Evolutionary conservation across 2,113 vertebrate species (phyloP), one percentile per base, ranked within the genome.

Genomic region (Mobula birostris): DNA sequence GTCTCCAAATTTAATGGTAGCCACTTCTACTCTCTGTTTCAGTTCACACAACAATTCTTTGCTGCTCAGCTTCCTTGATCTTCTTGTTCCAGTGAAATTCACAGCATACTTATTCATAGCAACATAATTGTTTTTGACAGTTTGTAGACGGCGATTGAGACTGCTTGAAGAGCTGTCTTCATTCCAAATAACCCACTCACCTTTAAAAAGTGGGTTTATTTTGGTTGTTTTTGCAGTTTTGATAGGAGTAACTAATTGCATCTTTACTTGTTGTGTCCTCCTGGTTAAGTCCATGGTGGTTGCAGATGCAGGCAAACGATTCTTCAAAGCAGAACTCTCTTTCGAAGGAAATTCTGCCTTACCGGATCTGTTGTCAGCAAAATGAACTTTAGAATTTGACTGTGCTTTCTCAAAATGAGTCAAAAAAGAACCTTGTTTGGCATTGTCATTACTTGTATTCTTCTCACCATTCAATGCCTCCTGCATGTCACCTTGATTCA

Each of bases 71-170:
- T 96, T 96, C 94, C 94, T 95, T 0, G 95, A 27, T 0, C 95
- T 95, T 48, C 94, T 96, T 21, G 94, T 96, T 15, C 97, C 96
- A 0, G 24, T 95, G 82, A 96, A 97, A 58, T 95, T 96, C 63
- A 98, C 97, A 15, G 96, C 96, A 94, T 97, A 98, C 80, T 96
- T 97, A 96, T 98, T 98, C 96, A 96, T 96, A 19, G 90, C 94
- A 94, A 96, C 32, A 68, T 97, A 97, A 94, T 96, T 96, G 63
- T 92, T 96, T 95, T 96, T 96, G 94, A 96, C 96, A 94, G 95
- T 96, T 94, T 96, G 96, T 94, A 98, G 94, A 94, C 96, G 95
- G n/a, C 95, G 95, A 24, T 95, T 94, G 61, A 97, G 96, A 83
- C 97, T 96, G 95, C 94, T 96, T 77, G 97, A 97, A 94, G 96